Evolutionary conservation across 2,888 invertebrate species (phyloP).

Genomic region (Boloria selene): DNA sequence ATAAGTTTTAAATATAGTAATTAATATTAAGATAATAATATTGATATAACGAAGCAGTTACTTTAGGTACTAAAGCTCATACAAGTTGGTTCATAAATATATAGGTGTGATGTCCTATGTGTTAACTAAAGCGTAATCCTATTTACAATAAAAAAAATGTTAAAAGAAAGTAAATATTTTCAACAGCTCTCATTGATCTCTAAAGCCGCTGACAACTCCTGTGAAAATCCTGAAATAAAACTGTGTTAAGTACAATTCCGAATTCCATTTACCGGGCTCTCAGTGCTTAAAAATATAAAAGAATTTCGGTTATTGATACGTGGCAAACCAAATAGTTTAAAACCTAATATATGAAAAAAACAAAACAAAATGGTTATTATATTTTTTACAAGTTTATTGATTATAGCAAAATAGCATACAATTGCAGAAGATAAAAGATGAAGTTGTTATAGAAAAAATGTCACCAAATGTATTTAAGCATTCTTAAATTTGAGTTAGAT

Average conservation of each 20-base stretch:
- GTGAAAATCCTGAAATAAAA: slow-evolving; percentile 19
- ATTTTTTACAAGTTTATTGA: too few relatives aligned
- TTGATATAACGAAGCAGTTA: too few relatives aligned
- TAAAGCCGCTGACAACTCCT: neutral
- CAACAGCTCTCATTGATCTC: neutral
- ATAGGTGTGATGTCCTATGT: neutral
- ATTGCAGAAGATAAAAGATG: too few relatives aligned
- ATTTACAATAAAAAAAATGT: too few relatives aligned
- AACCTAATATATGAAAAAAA: neutral
- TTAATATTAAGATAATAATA: too few relatives aligned
- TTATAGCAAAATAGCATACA: too few relatives aligned
- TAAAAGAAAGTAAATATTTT: neutral
- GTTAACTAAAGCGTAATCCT: neutral
- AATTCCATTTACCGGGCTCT: slow-evolving; percentile 24
- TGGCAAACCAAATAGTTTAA: neutral
- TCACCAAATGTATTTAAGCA: too few relatives aligned
- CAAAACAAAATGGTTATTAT: too few relatives aligned
- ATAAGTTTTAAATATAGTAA: too few relatives aligned
- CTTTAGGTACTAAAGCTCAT: too few relatives aligned
- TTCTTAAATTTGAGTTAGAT: neutral
- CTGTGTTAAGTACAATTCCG: slow-evolving; percentile 11
- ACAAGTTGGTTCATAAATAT: neutral
- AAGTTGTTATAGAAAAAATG: too few relatives aligned
- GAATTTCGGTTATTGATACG: neutral
- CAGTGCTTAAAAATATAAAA: slow-evolving; percentile 9